Conservation (phyloP, 1,140 invertebrate species). For the Zaprionus kolodkinae region DNA sequence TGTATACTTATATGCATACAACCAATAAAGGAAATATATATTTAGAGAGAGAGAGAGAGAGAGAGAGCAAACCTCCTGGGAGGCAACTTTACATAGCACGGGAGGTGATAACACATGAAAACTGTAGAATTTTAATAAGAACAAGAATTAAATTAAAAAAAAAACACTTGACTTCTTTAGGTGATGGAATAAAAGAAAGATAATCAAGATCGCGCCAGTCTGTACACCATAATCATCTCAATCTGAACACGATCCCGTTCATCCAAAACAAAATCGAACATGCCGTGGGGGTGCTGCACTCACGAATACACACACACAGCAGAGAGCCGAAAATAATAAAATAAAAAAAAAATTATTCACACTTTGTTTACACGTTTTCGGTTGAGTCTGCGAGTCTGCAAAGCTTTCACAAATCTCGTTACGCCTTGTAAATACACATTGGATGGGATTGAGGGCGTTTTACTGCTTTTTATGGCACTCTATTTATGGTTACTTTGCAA, state of each 20-base stretch:
- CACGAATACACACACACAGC: neutral
- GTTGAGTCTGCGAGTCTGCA: neutral
- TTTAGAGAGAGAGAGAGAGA: neutral
- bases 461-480: constrained; percentile 20
- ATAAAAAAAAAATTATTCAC: constrained; percentile 24
- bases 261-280: constrained; percentile 10
- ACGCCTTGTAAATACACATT: constrained; percentile 30
- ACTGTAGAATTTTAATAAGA: too few relatives aligned
- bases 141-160: neutral
- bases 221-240: neutral
- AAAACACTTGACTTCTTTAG: neutral
- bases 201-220: neutral
- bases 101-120: too few relatives aligned
- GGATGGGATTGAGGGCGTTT: constrained; percentile 17
- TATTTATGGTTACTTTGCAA: constrained; percentile 28
- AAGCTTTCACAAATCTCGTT: constrained; percentile 49
- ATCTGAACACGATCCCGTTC: neutral
- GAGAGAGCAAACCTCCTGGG: neutral
- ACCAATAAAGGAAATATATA: neutral
- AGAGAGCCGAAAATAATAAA: neutral
- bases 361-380: constrained; percentile 46
- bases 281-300: neutral
- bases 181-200: neutral
- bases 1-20: neutral
- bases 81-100: neutral